Base-by-base conservation (phyloP, 2,888 invertebrate species). In the Amiota minor region DNA sequence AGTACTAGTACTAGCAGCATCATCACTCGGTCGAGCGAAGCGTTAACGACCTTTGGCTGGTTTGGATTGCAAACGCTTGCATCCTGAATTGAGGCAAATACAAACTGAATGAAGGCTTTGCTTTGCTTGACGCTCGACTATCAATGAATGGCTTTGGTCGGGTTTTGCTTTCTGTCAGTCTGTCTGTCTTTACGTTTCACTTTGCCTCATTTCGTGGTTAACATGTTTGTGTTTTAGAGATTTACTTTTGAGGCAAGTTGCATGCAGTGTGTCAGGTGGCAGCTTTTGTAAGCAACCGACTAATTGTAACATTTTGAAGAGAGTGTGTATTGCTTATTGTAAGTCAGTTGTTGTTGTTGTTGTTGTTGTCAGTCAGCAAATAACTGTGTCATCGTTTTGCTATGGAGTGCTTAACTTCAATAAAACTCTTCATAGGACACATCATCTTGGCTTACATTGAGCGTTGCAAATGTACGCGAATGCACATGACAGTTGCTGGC, bases 11-110 rank as follows among this genome's bases (percentile, higher is more conserved):
- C 6, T 10, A 45, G 45, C 45, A 14, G 45, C 12, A 45, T 23
- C 18, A 18, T 12, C 45, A 18, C 11, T 11, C 18, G 56, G n/a
- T 56, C 18, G 49, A 16, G 11, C 4, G 18, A 1, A 62, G 65
- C 50, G 50, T 68, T 50, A 68, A 50, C 50, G 67, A 68, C 67
- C 67, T 68, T 50, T 50, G 53, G 67, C 50, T 53, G 67, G 12
- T 62, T 53, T 35, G 35, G 35, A 35, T 20, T 20, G 59, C 59
- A 23, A 68, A 50, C n/a, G 67, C 50, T 23, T n/a, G 16, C n/a
- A 9, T 16, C 9, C 53, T 53, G 53, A 16, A 53, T n/a, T 35
- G 53, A 16, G 9, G 53, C 53, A 53, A 9, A 9, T 16, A 53
- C 53, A 14, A 2, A 35, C 35, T 35, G 35, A 35, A 53, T n/a